Base-by-base conservation (phyloP, 2,113 vertebrate species). In the Geothlypis trichas region DNA sequence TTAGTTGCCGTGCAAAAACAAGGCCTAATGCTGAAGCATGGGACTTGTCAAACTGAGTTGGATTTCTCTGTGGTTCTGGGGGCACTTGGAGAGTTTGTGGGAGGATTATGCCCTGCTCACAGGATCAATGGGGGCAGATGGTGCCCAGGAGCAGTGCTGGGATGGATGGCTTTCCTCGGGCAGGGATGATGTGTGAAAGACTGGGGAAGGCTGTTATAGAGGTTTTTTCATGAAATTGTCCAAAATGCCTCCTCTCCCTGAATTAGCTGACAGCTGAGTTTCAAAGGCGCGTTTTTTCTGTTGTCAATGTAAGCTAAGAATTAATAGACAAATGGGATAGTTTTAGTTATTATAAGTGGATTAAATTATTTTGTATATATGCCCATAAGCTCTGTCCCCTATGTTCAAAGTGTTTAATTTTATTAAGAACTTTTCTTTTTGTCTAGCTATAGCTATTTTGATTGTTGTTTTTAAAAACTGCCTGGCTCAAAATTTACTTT, bases 261-360 rank as follows among this genome's bases (percentile, higher is more conserved):
- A 46, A 0, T 54, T 52, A 27, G 3, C 35, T 78, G 76, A 57
- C 69, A 87, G 30, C 74, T 39, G 49, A 78, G 35, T 89, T 94
- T 91, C 62, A 72, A 87, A 89, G 66, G 49, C 37, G 41, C 5
- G 9, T 80, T 90, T 89, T 90, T 84, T 69, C 46, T 92, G 22
- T 87, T 95, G 52, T 87, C 37, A 89, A 41, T 79, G 31, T 21
- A 16, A 87, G 81, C 62, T 89, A 76, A 62, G 47, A 93, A 79
- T 75, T 52, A 72, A 24, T n/a, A 91, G 31, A 84, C 57, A 95
- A 94, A 89, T 78, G 18, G 28, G 11, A 68, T 47, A 52, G 13
- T 47, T 81, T 91, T 89, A 89, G 79, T 91, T 89, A 24, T n/a
- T 94, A 5, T 90, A 94, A 95, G 78, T 49, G 68, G 87, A 96